Evolutionary conservation across 2,113 vertebrate species (phyloP).

Genomic region (Elgaria multicarinata): DNA sequence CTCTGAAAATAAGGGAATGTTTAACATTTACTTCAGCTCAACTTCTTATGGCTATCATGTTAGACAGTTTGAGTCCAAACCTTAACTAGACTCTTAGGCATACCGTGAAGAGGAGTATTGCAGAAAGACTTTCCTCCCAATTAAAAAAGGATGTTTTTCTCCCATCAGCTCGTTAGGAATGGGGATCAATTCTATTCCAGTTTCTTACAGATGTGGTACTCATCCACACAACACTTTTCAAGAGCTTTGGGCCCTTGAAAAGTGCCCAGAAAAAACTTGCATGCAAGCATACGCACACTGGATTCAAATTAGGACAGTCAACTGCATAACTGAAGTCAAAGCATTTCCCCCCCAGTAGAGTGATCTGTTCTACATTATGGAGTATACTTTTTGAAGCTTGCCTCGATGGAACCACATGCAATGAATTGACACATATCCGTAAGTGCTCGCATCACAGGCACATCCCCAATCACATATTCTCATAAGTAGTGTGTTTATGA

Average conservation of each 20-base stretch:
- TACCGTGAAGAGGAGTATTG: background rate
- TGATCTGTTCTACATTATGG: background rate
- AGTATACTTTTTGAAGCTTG: background rate
- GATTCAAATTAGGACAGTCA: accelerated
- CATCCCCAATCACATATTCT: background rate
- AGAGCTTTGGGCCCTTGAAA: background rate
- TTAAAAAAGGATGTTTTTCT: background rate
- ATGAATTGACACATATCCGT: too few species aligned
- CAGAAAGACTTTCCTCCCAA: background rate
- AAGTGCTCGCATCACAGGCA: background rate
- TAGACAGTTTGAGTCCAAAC: background rate
- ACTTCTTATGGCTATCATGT: background rate
- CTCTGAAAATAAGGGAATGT: background rate
- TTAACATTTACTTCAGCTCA: background rate
- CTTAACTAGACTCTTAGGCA: background rate
- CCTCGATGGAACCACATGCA: background rate
- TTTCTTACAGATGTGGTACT: background rate
- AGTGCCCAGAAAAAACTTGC: background rate
- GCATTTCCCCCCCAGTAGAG: background rate
- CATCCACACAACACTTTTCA: background rate
- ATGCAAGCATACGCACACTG: background rate
- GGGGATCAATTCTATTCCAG: background rate
- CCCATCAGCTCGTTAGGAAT: accelerated
- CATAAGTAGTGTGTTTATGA: background rate
- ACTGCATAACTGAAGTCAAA: background rate